These are phyloP conservation scores for Saccostrea echinata DNA, from an alignment of 1,140 invertebrate species.

Conservation along the genomic window DNA sequence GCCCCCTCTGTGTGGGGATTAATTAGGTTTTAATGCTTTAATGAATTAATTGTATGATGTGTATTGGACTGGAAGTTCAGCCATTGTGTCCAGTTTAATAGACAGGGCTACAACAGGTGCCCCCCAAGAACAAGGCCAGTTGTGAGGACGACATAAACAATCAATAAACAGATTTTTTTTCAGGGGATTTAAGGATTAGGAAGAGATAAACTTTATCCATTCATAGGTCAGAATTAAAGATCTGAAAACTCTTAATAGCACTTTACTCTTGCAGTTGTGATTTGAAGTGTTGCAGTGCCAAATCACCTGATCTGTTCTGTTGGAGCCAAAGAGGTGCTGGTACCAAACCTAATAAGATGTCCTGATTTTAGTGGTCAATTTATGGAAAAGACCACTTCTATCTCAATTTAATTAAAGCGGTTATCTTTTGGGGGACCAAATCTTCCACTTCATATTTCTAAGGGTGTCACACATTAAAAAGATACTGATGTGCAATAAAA, in stretches of 20 bases:
- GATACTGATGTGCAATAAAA: background rate
- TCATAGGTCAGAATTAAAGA: conserved; percentile 12
- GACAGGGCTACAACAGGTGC: background rate
- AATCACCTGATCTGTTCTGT: background rate
- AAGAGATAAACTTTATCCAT: conserved; percentile 10
- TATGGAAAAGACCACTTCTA: background rate
- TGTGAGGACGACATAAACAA: background rate
- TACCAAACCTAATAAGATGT: too few relatives aligned
- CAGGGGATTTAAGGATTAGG: conserved; percentile 18
- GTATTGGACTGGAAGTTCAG: background rate
- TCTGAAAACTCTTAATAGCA: background rate
- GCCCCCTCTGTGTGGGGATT: background rate
- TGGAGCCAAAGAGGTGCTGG: background rate
- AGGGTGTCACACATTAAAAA: background rate
- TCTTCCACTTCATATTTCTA: background rate
- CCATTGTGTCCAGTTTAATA: background rate
- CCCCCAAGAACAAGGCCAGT: background rate
- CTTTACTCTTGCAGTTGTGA: conserved; percentile 5
- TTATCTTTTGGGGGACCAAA: background rate
- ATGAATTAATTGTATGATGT: background rate
- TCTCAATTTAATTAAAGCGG: background rate
- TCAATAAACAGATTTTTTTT: background rate
- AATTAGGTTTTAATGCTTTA: background rate
- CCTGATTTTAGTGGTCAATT: background rate
- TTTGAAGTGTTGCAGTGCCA: background rate